A percentile compares a stretch with the other conserved stretches of the same genome.
phyloP scores from a whole-genome alignment of 1,140 invertebrate genomes.

The Hylaeus anthracinus region DNA sequence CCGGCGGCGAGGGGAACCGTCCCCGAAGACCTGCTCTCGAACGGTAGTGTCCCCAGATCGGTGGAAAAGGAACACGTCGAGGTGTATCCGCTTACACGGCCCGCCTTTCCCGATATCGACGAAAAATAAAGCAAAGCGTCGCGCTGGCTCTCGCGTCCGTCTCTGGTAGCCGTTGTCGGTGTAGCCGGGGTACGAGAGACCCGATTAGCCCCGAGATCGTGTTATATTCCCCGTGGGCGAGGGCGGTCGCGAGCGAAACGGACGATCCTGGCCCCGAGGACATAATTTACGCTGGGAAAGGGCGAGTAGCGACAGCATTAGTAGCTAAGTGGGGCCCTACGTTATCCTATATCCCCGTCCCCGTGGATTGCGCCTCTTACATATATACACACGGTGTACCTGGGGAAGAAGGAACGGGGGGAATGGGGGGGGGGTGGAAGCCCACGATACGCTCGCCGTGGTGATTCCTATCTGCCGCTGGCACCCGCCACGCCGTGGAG shows the following conservation, averaged over 20 bases:
- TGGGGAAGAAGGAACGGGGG: no score
- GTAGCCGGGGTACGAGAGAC: constrained; percentile 54
- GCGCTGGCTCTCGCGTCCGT: neutral
- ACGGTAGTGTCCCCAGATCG: constrained; percentile 26
- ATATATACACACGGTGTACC: constrained; percentile 30
- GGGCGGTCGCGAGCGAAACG: constrained; percentile 55
- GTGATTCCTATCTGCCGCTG: constrained; percentile 66
- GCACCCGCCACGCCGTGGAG: constrained; percentile 61
- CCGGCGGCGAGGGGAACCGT: neutral
- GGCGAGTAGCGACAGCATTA: constrained; percentile 77
- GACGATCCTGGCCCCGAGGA: constrained; percentile 67
- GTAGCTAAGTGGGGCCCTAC: constrained; percentile 76
- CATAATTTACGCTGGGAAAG: constrained; percentile 75
- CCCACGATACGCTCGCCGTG: constrained; percentile 40
- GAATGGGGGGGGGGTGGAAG: constrained; percentile 13
- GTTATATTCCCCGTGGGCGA: constrained; percentile 61
- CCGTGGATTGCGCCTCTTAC: constrained; percentile 60
- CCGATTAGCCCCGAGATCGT: constrained; percentile 60
- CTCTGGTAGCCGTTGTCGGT: constrained; percentile 51
- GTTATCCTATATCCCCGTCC: constrained; percentile 71
- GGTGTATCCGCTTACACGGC: constrained; percentile 10
- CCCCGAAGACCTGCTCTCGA: neutral
- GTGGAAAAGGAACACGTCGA: constrained; percentile 11
- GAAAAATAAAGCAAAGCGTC: neutral
- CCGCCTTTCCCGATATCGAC: constrained; percentile 15